Evolutionary conservation across 2,797 vertebrate genomes (phyloP), one percentile per base, ranked within the genome.

Genomic region (Eospalax fontanierii): DNA sequence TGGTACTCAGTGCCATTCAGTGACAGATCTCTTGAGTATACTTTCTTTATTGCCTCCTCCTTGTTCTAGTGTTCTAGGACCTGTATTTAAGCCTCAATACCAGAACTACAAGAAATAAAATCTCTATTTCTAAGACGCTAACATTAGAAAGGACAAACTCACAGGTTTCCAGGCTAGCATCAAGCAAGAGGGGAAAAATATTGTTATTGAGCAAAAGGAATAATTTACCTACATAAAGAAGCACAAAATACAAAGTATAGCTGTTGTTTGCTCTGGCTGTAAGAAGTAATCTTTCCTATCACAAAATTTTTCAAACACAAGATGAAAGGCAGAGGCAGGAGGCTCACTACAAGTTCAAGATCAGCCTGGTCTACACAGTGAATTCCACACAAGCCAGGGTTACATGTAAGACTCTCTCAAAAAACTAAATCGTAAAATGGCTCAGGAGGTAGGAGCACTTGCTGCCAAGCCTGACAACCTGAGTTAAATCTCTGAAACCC

Each of bases 281-380:
- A 57, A 76, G 66, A 71, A 94, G 92, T 54, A 94, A 91, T 22
- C 68, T 46, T 80, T 94, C 66, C 65, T 24, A 46, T 75, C 40
- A 33, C 26, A 92, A 96, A 24, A 16, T 43, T 85, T 91, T 92
- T 63, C 30, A 93, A 85, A 89, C 50, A 93, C 33, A 76, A 75
- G 24, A 87, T 50, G 21, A 86, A 91, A 95, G 92, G 21, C n/a
- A 14, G 46, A 46, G 30, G 19, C 30, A n/a, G 40, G 40, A 16
- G 18, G 3, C 12, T 50, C 40, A 16, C 63, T 81, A 15, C 40
- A 46, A 83, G 63, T 66, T 33, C 63, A 83, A 24, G 40, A 66
- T 6, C 63, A 66, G 30, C 10, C 40, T 66, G 30, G 43, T 15
- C 30, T 50, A 22, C 63, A 46, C 1, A 33, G 63, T 63, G 33